These are phyloP conservation scores for Octonoba sinensis DNA, from an alignment of 2,888 invertebrate species.

Conservation along the genomic window DNA sequence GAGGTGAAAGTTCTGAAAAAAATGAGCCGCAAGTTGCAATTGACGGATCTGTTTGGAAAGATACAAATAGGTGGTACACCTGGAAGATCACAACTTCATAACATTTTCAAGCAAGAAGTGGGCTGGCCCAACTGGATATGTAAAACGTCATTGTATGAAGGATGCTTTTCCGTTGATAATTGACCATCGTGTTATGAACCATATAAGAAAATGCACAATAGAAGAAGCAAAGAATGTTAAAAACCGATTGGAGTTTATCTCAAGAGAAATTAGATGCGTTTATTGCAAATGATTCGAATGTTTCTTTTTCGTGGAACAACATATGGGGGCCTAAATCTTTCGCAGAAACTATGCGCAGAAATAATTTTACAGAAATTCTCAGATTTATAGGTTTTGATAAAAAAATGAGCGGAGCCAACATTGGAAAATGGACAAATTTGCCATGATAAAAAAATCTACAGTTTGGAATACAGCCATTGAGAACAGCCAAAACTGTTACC, in stretches of 20 bases:
- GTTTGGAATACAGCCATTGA: conserved; percentile 19
- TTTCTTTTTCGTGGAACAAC: background rate
- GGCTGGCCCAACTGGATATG: no score
- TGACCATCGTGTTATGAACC: background rate
- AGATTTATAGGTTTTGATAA: conserved; percentile 14
- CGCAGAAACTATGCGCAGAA: conserved; percentile 9
- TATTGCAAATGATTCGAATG: conserved; percentile 20
- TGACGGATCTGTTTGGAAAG: no score
- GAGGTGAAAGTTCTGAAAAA: no score
- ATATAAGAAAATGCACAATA: no score
- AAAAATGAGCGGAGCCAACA: background rate
- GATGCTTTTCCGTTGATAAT: no score
- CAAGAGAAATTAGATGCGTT: conserved; percentile 7
- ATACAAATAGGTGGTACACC: no score
- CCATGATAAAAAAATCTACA: background rate
- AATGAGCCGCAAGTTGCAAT: no score
- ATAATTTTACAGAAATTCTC: conserved; percentile 19
- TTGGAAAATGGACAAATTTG: conserved; percentile 15
- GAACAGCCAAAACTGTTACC: conserved; percentile 10
- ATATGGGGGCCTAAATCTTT: background rate
- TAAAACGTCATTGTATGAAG: no score
- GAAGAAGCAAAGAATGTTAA: background rate
- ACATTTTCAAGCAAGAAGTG: no score
- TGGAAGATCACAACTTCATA: no score
- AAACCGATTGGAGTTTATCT: conserved; percentile 4